Percentiles rank a stretch among this genome's conserved stretches.
These are phyloP conservation scores for Lepidothrix coronata DNA, from an alignment of 2,113 vertebrate genomes.

Conservation along the genomic window DNA sequence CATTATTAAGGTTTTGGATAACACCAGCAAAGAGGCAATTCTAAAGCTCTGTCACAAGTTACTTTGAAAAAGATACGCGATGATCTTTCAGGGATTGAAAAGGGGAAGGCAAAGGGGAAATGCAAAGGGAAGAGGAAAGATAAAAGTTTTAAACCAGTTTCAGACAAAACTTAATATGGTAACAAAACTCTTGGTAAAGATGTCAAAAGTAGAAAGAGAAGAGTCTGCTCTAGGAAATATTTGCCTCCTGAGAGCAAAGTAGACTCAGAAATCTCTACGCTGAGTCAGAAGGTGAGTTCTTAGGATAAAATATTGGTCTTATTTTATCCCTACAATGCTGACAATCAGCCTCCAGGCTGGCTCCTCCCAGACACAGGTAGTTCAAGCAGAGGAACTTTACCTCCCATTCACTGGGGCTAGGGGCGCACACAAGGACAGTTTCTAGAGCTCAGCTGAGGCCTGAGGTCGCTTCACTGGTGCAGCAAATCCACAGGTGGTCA, in stretches of 20 bases:
- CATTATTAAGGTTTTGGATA: not conserved
- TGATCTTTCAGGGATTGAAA: not conserved
- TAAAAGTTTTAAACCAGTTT: not conserved
- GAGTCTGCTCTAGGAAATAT: not conserved
- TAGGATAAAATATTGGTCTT: not conserved
- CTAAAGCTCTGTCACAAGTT: not conserved
- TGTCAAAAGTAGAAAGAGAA: not conserved
- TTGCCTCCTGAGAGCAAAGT: not conserved
- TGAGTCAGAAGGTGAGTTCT: not conserved
- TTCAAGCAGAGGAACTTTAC: not conserved
- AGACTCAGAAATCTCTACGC: not conserved
- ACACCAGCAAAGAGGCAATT: not conserved
- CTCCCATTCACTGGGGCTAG: not conserved
- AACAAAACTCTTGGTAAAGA: not conserved
- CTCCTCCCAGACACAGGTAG: not conserved
- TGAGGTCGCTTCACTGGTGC: not conserved
- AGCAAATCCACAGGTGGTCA: not conserved
- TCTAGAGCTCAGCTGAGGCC: not conserved
- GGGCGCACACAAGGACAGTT: fast-evolving
- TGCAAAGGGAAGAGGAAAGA: not conserved
- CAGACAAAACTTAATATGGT: not conserved
- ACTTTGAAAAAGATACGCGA: not conserved
- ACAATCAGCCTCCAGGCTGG: not conserved
- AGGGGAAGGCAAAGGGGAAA: not conserved
- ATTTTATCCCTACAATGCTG: not conserved